Evolutionary conservation across 2,888 invertebrate genomes (phyloP).

Genomic region (Catocala nupta): DNA sequence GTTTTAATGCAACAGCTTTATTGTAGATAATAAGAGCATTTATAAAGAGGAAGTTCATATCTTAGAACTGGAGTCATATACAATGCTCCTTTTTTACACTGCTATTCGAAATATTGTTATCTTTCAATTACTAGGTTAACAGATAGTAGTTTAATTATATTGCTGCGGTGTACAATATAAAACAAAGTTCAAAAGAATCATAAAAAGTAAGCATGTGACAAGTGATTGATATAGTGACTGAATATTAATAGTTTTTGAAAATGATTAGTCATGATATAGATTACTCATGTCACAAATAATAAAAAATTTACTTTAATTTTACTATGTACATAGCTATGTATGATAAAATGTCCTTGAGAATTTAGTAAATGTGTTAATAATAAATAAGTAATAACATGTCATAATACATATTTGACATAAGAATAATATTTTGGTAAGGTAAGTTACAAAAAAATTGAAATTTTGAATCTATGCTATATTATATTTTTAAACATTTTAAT

Average conservation of each 20-base stretch:
- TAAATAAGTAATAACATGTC: slow-evolving; percentile 15
- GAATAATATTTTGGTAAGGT: slow-evolving; percentile 28
- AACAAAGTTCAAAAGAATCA: not conserved
- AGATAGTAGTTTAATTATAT: not conserved
- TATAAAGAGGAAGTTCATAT: not conserved
- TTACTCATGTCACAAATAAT: too few species aligned
- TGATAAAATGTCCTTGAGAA: not conserved
- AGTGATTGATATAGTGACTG: not conserved
- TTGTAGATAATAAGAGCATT: not conserved
- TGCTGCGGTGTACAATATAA: not conserved
- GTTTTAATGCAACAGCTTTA: slow-evolving; percentile 4
- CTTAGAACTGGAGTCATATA: not conserved
- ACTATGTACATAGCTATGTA: slow-evolving; percentile 10
- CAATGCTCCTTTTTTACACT: not conserved
- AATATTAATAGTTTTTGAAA: too few species aligned
- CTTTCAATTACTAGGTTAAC: not conserved
- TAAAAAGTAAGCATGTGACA: not conserved
- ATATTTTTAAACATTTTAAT: slow-evolving; percentile 45
- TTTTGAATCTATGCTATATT: slow-evolving; percentile 43
- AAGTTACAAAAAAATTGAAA: slow-evolving; percentile 30
- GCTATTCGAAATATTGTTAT: not conserved
- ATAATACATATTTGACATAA: slow-evolving; percentile 4
- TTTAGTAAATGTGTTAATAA: slow-evolving; percentile 4
- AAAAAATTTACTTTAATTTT: not conserved
- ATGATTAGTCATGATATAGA: too few species aligned